Percentiles rank a stretch among this genome's conserved stretches.
phyloP scores from a whole-genome alignment of 2,888 invertebrate species.

The Dioctria rufipes region DNA sequence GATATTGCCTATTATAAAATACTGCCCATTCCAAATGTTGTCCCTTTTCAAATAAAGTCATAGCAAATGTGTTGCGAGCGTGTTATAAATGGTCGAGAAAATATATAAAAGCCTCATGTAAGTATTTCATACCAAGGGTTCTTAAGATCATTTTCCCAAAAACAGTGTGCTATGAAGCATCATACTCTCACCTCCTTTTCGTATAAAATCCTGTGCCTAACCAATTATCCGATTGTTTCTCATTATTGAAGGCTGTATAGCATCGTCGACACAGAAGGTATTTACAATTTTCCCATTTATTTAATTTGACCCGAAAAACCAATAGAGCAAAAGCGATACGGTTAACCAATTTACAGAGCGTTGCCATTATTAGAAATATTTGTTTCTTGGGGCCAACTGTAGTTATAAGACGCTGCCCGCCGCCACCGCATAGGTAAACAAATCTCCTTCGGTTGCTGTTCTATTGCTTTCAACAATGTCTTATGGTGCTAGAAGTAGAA shows the following conservation, averaged over 20 bases:
- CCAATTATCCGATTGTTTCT: background rate
- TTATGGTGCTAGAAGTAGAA: background rate
- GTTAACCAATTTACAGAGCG: slow-evolving; percentile 33
- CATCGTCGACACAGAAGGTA: background rate
- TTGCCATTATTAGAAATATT: slow-evolving; percentile 3
- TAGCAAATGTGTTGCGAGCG: too few species aligned
- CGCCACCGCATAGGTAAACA: slow-evolving; percentile 27
- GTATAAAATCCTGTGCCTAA: background rate
- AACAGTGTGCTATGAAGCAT: background rate
- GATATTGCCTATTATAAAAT: too few species aligned
- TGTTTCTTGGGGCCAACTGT: slow-evolving; percentile 2
- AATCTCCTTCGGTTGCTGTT: slow-evolving; percentile 24
- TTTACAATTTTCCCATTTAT: slow-evolving; percentile 2
- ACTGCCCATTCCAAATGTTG: too few species aligned
- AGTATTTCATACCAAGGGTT: too few species aligned
- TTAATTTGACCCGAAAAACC: slow-evolving; percentile 21
- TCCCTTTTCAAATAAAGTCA: too few species aligned
- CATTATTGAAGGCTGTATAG: background rate
- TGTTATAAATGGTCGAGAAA: too few species aligned
- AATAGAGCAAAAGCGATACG: slow-evolving; percentile 10
- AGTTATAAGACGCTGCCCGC: background rate
- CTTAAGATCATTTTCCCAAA: too few species aligned
- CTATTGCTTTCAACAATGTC: too few species aligned
- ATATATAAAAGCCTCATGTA: too few species aligned
- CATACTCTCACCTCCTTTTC: background rate